A percentile compares a stretch with the other conserved stretches of the same genome.
These are phyloP conservation scores for Tipula lateralis DNA, from an alignment of 2,888 invertebrate species.

Conservation along the genomic window DNA sequence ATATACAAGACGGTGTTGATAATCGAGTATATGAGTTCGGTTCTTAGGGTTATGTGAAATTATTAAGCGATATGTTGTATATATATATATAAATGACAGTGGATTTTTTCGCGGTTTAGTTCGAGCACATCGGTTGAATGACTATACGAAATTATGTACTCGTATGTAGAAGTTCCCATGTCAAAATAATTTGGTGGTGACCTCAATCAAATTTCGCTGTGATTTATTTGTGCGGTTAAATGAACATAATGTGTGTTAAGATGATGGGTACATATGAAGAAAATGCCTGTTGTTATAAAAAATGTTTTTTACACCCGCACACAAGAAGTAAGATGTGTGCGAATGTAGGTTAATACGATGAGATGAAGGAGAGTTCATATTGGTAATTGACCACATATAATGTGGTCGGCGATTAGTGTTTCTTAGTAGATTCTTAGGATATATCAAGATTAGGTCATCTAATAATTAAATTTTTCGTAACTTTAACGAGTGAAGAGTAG, in stretches of 20 bases:
- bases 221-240: background rate
- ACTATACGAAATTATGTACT: background rate
- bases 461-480: no score
- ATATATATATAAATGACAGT: background rate
- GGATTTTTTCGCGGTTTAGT: background rate
- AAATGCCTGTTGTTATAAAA: background rate
- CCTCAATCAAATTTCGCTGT: background rate
- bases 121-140: background rate
- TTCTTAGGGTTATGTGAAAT: background rate
- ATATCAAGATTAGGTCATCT: no score
- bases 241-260: background rate
- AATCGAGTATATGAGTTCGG: background rate
- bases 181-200: background rate
- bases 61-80: background rate
- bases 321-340: background rate
- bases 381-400: no score
- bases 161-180: background rate
- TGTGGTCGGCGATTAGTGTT: no score
- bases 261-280: background rate
- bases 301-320: background rate
- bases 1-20: background rate
- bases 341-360: background rate
- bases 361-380: no score
- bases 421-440: no score
- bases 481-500: no score